Conservation (phyloP, 2,113 vertebrate genomes). For the Myodes glareolus region DNA sequence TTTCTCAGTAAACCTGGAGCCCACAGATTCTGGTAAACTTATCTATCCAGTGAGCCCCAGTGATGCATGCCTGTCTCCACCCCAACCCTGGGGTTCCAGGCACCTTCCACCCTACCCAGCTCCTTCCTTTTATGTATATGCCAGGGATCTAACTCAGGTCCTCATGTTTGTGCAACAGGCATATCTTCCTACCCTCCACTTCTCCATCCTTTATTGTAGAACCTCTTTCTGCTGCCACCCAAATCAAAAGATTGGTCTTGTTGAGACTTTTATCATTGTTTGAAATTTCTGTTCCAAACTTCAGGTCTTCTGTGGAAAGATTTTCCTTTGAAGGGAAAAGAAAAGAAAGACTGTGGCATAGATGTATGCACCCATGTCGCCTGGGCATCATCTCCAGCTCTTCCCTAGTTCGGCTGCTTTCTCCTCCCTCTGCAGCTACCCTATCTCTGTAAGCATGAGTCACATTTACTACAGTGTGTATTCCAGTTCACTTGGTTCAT, state of each 20-base stretch:
- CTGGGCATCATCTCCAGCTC: background rate
- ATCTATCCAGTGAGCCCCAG: background rate
- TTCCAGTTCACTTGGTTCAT: constrained; percentile 3
- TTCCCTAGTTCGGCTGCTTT: background rate
- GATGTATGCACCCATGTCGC: background rate
- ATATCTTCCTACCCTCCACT: background rate
- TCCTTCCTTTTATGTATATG: too few species aligned
- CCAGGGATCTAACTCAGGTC: background rate
- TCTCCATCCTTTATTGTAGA: background rate
- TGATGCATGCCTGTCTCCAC: background rate
- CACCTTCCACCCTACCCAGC: too few species aligned
- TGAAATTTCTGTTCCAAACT: constrained; percentile 22
- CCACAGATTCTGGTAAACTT: background rate
- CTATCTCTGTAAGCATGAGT: background rate
- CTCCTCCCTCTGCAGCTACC: background rate
- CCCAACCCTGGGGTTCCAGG: background rate
- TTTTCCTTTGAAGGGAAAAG: background rate
- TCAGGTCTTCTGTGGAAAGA: background rate
- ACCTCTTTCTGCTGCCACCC: background rate
- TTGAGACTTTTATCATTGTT: background rate
- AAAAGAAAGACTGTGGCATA: background rate
- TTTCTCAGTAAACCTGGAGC: background rate
- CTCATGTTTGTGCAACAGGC: background rate
- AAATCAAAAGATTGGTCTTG: background rate
- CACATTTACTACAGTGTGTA: background rate